Evolutionary conservation across 2,797 vertebrate genomes (phyloP), one percentile per base, ranked within the genome.

Genomic region (Eidolon dupreanum): DNA sequence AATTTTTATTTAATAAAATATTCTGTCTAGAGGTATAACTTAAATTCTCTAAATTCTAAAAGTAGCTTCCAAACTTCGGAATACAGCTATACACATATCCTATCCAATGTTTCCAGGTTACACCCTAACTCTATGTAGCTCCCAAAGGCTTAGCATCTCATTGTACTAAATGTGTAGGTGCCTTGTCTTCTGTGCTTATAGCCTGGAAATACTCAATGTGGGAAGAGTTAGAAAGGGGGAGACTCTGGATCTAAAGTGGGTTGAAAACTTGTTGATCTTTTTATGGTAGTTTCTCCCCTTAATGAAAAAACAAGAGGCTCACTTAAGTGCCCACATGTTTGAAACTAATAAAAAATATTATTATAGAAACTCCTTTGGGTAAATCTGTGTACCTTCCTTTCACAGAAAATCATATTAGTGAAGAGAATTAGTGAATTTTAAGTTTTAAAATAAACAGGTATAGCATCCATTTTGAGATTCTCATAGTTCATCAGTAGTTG

Each of bases 41-140:
- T 74, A 26, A 88, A 90, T 81, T 86, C 16, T 83, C 17, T 46
- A n/a, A 61, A 87, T 65, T 95, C 22, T 75, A 38, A 59, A 65
- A 74, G n/a, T 20, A 49, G 1, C 31, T 94, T 95, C 51, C 15
- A 61, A 71, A 81, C 9, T 92, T 86, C 74, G 51, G 43, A 77
- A 55, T 57, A 61, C 5, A 79, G 16, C 26, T 46, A 36, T 41
- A 38, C 20, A 49, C 12, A 17, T 70, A 22, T 36, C 2, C 5
- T 68, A 1, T 28, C 74, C 31, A 65, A 6, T 59, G 24, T 6
- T 41, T 0, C 2, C 71, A 2, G 74, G 4, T 92, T 70, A 28
- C 9, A 46, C 15, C 15, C 33, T 93, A 55, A 61, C 1, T 20
- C 2, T 4, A 46, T 24, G 16, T 2, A 36, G 6, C 51, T 84